Percentiles rank a stretch among this genome's conserved stretches.
Conservation (phyloP, 2,797 vertebrate species). For the Rhynchotus rufescens region DNA sequence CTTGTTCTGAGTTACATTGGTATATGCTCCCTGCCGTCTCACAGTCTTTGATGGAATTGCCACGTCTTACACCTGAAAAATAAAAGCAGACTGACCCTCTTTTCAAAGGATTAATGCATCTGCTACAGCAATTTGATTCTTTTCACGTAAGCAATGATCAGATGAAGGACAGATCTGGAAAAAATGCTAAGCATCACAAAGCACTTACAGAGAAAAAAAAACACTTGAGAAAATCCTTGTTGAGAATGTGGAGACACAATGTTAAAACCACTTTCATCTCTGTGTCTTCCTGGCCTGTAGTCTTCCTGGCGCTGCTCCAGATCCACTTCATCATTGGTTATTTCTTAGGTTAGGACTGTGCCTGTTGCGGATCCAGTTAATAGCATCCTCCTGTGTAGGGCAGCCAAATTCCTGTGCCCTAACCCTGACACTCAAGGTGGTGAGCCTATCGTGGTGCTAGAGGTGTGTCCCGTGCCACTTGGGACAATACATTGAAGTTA, state of each 20-base stretch:
- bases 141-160: not conserved
- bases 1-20: not conserved
- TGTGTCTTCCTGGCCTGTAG: slow-evolving; percentile 37
- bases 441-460: rapidly evolving
- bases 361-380: not conserved
- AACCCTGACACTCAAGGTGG: not conserved
- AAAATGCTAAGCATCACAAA: not conserved
- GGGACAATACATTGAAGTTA: not conserved
- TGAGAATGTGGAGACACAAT: slow-evolving; percentile 4
- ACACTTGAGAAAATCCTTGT: slow-evolving; percentile 25
- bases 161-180: slow-evolving; percentile 16
- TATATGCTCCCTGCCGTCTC: not conserved
- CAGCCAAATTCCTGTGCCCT: not conserved
- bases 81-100: not conserved
- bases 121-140: not conserved
- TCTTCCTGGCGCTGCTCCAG: not conserved
- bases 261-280: slow-evolving; percentile 42
- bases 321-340: slow-evolving; percentile 15
- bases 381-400: not conserved
- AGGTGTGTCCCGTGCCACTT: rapidly evolving
- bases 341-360: slow-evolving; percentile 20
- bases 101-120: slow-evolving; percentile 1
- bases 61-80: not conserved
- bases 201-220: not conserved
- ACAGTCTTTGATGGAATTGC: not conserved